Conservation (phyloP, 2,797 vertebrate genomes). For the Orientallactaga sibirica region DNA sequence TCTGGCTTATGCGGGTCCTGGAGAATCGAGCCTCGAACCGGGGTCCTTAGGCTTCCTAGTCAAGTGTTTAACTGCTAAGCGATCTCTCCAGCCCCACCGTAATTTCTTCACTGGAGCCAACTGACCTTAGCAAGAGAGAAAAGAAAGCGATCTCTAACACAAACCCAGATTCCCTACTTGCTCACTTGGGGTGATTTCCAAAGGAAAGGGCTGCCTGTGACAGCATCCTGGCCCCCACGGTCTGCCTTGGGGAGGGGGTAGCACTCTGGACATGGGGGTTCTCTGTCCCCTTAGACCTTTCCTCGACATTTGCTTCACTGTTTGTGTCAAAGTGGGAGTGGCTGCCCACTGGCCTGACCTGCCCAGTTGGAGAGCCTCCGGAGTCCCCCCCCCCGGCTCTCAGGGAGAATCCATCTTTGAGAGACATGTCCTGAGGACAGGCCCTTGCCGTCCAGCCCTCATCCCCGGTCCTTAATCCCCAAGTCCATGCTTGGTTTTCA, state of each 20-base stretch:
- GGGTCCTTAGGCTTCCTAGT: no score
- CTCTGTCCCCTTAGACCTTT: not conserved
- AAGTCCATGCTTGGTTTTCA: not conserved
- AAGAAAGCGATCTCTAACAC: not conserved
- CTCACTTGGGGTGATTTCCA: not conserved
- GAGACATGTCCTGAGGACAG: slow-evolving; percentile 16
- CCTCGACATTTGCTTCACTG: not conserved
- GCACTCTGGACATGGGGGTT: not conserved
- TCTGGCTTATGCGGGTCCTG: no score
- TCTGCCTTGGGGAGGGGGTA: not conserved
- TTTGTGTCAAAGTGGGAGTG: not conserved
- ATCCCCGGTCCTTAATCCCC: slow-evolving; percentile 16
- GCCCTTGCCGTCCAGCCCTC: slow-evolving; percentile 15
- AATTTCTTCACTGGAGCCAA: not conserved
- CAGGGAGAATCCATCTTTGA: slow-evolving; percentile 68
- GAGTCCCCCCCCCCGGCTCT: slow-evolving; percentile 56
- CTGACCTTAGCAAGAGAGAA: not conserved
- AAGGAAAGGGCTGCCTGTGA: not conserved
- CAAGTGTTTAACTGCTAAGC: no score
- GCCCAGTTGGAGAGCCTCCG: slow-evolving; percentile 27
- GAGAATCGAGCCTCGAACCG: no score
- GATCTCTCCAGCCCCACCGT: no score
- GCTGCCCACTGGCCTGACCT: slow-evolving; percentile 25
- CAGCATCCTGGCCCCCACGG: not conserved
- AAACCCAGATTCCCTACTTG: no score